A percentile compares a stretch with the other conserved stretches of the same genome.
phyloP scores from a whole-genome alignment of 2,113 vertebrate genomes.

The Sylvilagus bachmani region DNA sequence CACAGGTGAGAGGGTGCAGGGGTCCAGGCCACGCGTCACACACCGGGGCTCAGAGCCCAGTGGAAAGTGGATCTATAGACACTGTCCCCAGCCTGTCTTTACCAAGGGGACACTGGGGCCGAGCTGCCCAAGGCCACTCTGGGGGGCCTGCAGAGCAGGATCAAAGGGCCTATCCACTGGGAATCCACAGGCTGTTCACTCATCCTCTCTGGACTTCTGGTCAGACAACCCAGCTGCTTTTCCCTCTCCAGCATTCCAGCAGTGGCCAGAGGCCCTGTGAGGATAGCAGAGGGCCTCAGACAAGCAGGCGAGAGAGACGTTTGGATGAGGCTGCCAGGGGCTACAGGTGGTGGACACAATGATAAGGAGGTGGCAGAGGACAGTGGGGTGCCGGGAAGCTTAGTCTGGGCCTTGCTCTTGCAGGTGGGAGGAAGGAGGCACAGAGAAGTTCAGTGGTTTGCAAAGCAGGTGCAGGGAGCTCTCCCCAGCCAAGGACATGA shows the following conservation, averaged over 20 bases:
- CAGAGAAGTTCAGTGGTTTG: not conserved
- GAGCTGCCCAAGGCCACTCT: not conserved
- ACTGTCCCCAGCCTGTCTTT: not conserved
- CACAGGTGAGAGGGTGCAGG: not conserved
- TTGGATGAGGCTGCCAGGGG: not conserved
- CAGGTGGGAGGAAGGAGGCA: not conserved
- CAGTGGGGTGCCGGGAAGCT: not conserved
- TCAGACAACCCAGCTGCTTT: not conserved
- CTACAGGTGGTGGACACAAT: not conserved
- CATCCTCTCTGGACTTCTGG: not conserved
- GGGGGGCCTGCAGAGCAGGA: not conserved
- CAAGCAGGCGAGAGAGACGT: no score
- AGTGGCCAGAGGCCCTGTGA: not conserved
- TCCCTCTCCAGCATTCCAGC: not conserved
- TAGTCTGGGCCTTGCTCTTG: not conserved
- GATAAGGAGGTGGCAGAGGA: not conserved
- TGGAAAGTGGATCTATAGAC: not conserved
- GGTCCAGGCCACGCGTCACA: no score
- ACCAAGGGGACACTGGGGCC: not conserved
- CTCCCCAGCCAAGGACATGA: not conserved
- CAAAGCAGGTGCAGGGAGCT: no score
- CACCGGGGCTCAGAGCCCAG: accelerated
- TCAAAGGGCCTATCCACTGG: not conserved
- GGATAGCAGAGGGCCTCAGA: not conserved
- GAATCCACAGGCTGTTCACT: not conserved